Evolutionary conservation across 1,140 invertebrate genomes (phyloP).

Genomic region (Pygmarrhopalites habei): DNA sequence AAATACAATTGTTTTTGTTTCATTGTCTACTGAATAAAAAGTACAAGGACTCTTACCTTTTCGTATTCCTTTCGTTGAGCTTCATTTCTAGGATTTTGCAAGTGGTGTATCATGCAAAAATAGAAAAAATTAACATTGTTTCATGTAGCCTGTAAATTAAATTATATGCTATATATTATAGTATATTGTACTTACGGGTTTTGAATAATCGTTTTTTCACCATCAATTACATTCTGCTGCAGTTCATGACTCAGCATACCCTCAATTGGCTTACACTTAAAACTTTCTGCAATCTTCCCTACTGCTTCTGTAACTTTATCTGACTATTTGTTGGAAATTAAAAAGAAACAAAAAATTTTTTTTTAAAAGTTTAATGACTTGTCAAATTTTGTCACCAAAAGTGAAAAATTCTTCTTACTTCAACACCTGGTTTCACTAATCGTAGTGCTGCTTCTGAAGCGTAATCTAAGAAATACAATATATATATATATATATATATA

Average conservation of each 20-base stretch:
- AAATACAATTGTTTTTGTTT: no score
- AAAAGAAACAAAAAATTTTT: conserved; percentile 6
- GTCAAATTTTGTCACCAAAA: not conserved
- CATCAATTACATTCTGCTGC: conserved; percentile 94
- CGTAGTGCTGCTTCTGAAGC: conserved; percentile 90
- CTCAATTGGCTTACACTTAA: conserved; percentile 95
- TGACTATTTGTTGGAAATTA: conserved; percentile 57
- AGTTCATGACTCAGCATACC: conserved; percentile 98
- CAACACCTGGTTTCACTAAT: conserved; percentile 82
- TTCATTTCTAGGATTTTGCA: no score
- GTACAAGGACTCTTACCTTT: no score
- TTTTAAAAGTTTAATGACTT: not conserved
- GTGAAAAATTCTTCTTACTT: conserved; percentile 53
- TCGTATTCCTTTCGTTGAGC: conserved; percentile 96
- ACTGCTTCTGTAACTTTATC: conserved; percentile 87
- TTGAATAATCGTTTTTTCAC: conserved; percentile 97
- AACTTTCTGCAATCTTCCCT: conserved; percentile 84
- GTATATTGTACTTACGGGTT: no score
- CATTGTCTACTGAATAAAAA: no score
- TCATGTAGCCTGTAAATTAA: no score
- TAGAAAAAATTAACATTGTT: no score
- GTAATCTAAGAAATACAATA: no score
- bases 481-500: no score
- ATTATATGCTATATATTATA: no score
- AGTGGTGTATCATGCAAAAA: no score